Conservation (phyloP, 35 echinoderm and acorn worm genomes). For the Nesometra sesokonis region DNA sequence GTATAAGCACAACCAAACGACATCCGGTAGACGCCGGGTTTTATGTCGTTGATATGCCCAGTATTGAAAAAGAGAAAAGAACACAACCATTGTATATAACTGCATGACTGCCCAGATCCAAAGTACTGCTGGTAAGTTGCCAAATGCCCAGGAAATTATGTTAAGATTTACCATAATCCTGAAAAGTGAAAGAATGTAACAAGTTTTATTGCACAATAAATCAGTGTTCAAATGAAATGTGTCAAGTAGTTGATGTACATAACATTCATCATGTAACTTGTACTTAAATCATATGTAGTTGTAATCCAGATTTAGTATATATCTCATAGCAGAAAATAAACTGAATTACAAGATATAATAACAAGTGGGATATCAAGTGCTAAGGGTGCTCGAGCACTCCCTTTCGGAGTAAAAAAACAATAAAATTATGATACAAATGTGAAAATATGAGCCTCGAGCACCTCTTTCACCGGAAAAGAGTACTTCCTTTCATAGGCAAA, state of each 20-base stretch:
- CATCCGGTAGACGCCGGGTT: conserved; percentile 20
- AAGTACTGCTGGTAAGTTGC: conserved; percentile 64
- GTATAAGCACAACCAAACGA: conserved; percentile 64
- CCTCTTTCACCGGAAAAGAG: no score
- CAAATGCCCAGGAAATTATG: conserved; percentile 55
- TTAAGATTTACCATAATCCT: conserved; percentile 55
- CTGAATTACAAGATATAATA: no score
- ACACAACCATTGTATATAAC: conserved; percentile 63
- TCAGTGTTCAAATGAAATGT: not conserved
- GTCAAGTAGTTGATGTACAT: no score
- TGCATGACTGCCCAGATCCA: conserved; percentile 91
- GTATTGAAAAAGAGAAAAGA: conserved; percentile 54
- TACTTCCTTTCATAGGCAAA: no score
- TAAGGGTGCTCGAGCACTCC: no score
- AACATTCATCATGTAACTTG: not conserved
- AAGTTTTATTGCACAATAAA: not conserved
- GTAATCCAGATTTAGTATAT: not conserved
- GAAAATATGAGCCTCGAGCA: no score
- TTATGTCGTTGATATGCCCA: conserved; percentile 62
- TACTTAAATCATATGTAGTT: not conserved
- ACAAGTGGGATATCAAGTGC: no score
- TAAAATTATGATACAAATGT: no score
- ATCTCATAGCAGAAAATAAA: not conserved
- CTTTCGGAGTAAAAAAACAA: no score
- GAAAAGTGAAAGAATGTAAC: conserved; percentile 22